These are phyloP conservation scores for Ictidomys tridecemlineatus DNA, from an alignment of 2,113 vertebrate species.

Conservation along the genomic window DNA sequence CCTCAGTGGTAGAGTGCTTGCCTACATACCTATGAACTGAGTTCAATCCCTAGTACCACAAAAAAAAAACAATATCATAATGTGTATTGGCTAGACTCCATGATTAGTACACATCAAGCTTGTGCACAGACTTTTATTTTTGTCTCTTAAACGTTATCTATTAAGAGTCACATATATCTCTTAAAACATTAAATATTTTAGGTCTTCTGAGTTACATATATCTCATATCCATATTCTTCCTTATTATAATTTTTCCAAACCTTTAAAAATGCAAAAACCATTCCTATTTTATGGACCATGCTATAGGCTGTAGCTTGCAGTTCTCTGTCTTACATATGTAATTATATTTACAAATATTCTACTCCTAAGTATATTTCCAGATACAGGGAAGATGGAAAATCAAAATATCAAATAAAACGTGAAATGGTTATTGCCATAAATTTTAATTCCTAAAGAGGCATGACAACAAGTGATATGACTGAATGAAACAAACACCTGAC, in stretches of 20 bases:
- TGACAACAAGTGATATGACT: neutral
- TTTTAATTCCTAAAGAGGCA: neutral
- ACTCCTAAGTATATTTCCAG: neutral
- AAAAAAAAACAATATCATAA: neutral
- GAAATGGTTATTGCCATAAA: neutral
- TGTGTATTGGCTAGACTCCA: neutral
- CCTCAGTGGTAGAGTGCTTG: neutral
- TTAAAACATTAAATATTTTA: neutral
- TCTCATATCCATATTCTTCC: neutral
- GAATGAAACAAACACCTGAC: neutral
- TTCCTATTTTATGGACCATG: neutral
- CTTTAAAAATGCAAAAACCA: conserved; percentile 25
- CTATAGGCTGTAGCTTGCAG: neutral
- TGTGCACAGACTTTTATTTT: neutral
- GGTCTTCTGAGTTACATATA: neutral
- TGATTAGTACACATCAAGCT: neutral
- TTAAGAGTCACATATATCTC: neutral
- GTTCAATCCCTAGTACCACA: neutral
- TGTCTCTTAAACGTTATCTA: neutral
- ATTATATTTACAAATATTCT: conserved; percentile 19
- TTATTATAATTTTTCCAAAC: neutral
- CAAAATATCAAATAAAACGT: neutral
- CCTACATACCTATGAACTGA: neutral
- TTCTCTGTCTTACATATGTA: neutral
- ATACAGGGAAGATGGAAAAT: neutral